phyloP scores from a whole-genome alignment of 2,888 invertebrate species.

The Ceratothoa steindachneri region DNA sequence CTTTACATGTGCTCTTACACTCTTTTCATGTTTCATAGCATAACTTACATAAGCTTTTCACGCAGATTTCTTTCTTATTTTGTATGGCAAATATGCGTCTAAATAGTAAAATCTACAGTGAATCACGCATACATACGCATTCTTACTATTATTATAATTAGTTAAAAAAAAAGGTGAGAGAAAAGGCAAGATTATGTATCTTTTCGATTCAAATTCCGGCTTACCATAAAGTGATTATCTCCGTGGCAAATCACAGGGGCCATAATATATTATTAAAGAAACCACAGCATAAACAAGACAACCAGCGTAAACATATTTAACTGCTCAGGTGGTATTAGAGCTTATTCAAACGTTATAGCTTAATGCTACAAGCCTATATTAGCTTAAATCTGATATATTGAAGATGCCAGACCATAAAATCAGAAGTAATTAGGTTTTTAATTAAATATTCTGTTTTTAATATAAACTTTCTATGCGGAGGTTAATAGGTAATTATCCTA shows the following conservation, averaged over 20 bases:
- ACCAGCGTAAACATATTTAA: not conserved
- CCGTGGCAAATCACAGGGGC: not conserved
- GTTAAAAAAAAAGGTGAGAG: too few relatives aligned
- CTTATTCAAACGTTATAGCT: not conserved
- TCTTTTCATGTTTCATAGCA: too few relatives aligned
- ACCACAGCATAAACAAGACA: not conserved
- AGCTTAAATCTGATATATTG: slow-evolving; percentile 6
- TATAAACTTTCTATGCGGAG: slow-evolving; percentile 8
- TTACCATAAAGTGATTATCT: not conserved
- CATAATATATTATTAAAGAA: not conserved
- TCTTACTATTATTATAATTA: too few relatives aligned
- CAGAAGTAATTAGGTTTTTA: slow-evolving; percentile 8
- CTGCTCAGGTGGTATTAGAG: not conserved
- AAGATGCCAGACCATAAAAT: not conserved
- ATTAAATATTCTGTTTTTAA: slow-evolving; percentile 3
- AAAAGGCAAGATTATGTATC: too few relatives aligned
- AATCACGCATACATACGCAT: too few relatives aligned
- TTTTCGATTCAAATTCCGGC: too few relatives aligned
- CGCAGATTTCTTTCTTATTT: too few relatives aligned
- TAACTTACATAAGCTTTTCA: too few relatives aligned
- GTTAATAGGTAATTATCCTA: not conserved
- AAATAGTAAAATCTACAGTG: too few relatives aligned
- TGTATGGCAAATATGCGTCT: too few relatives aligned
- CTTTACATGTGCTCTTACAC: too few relatives aligned
- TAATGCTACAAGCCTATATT: not conserved